phyloP scores from a whole-genome alignment of 2,888 invertebrate genomes.

The Epirrita christyi region DNA sequence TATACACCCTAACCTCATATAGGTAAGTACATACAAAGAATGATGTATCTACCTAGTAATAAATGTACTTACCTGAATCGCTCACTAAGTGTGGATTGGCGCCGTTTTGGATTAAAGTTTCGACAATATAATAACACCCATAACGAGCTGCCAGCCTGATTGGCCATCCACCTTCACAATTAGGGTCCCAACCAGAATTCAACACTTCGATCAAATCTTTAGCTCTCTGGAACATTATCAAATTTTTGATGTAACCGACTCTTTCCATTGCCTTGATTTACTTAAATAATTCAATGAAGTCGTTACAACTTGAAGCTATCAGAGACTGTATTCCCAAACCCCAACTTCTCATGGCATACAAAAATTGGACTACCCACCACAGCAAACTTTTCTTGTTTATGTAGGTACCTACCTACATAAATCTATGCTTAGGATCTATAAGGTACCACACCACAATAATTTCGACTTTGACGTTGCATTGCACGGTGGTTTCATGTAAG shows the following conservation, averaged over 20 bases:
- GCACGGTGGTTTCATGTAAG: too few relatives aligned
- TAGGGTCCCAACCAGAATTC: conserved; percentile 67
- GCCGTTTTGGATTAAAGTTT: conserved; percentile 64
- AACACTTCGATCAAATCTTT: conserved; percentile 58
- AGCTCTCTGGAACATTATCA: conserved; percentile 59
- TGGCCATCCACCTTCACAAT: conserved; percentile 75
- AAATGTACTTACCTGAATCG: conserved; percentile 63
- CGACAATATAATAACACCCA: conserved; percentile 63
- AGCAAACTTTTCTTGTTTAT: background rate
- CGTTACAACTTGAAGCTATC: background rate
- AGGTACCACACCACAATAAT: too few relatives aligned
- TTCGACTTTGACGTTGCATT: too few relatives aligned
- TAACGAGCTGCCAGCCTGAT: conserved; percentile 71
- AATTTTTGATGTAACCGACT: conserved; percentile 34
- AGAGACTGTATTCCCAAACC: background rate
- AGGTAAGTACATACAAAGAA: too few relatives aligned
- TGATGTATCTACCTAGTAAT: background rate
- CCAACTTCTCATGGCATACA: background rate
- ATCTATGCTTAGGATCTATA: too few relatives aligned
- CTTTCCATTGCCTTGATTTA: conserved; percentile 15
- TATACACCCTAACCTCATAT: too few relatives aligned
- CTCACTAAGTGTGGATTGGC: conserved; percentile 74
- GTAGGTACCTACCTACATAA: too few relatives aligned
- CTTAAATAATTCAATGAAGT: background rate
- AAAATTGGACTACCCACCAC: background rate